These are phyloP conservation scores for Papilio polytes DNA, from an alignment of 1,140 invertebrate species.

Conservation along the genomic window DNA sequence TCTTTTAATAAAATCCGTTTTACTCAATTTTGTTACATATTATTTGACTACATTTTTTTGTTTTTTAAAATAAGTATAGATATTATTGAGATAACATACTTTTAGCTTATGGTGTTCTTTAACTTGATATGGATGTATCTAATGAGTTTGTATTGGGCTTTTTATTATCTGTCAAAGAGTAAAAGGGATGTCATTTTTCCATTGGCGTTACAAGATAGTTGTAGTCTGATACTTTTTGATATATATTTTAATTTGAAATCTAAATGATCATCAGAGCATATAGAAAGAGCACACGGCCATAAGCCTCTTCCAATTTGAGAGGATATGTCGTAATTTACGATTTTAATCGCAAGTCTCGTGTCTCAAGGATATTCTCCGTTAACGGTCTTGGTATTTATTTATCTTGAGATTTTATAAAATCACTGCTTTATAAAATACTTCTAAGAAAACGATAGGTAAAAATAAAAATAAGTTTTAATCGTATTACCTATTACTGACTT, in stretches of 20 bases:
- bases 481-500: too few relatives aligned
- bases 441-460: neutral
- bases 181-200: too few relatives aligned
- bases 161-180: too few relatives aligned
- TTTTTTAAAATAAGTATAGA: neutral
- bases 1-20: neutral
- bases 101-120: too few relatives aligned
- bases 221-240: neutral
- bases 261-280: neutral
- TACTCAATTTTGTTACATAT: neutral
- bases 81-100: too few relatives aligned
- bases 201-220: too few relatives aligned
- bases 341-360: constrained; percentile 23
- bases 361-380: constrained; percentile 10
- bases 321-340: constrained; percentile 5
- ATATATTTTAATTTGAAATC: neutral
- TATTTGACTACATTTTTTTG: neutral
- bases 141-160: too few relatives aligned
- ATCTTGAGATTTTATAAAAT: neutral
- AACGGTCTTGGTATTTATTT: constrained; percentile 1
- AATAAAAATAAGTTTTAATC: neutral
- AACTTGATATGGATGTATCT: too few relatives aligned
- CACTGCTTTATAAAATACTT: neutral
- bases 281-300: constrained; percentile 15
- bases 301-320: constrained; percentile 15